A percentile compares a stretch with the other conserved stretches of the same genome.
phyloP scores from a whole-genome alignment of 2,797 vertebrate species.

The Harpagifer antarcticus region DNA sequence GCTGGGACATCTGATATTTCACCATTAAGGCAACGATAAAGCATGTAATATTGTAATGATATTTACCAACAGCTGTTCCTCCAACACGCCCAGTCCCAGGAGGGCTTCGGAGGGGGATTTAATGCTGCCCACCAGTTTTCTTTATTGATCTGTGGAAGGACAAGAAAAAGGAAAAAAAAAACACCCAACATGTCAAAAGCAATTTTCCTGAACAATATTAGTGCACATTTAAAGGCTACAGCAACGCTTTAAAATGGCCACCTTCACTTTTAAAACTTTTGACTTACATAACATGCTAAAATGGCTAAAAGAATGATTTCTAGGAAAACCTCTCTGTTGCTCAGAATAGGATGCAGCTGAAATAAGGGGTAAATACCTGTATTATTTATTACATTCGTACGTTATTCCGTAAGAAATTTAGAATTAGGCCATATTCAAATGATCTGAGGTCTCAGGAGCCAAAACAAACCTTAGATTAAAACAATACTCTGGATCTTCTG shows the following conservation, averaged over 20 bases:
- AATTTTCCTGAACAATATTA: slow-evolving; percentile 63
- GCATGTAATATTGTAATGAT: slow-evolving; percentile 83
- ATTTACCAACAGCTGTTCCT: slow-evolving; percentile 86
- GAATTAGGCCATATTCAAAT: slow-evolving; percentile 74
- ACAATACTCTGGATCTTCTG: slow-evolving; percentile 61
- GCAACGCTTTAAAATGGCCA: slow-evolving; percentile 11
- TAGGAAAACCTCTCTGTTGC: slow-evolving; percentile 12
- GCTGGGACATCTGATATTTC: slow-evolving; percentile 81
- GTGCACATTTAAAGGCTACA: slow-evolving; percentile 48
- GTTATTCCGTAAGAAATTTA: slow-evolving; percentile 60
- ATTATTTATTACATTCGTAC: slow-evolving; percentile 62
- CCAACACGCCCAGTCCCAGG: slow-evolving; percentile 64
- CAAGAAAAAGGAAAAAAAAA: slow-evolving; percentile 32
- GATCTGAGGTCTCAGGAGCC: slow-evolving; percentile 63
- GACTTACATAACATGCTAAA: slow-evolving; percentile 4
- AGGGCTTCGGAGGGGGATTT: slow-evolving; percentile 47
- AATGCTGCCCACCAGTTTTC: slow-evolving; percentile 66
- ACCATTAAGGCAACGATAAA: slow-evolving; percentile 82
- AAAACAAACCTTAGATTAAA: slow-evolving; percentile 70
- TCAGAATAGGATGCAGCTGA: slow-evolving; percentile 13
- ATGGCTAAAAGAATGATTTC: background rate
- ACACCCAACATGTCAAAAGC: slow-evolving; percentile 64
- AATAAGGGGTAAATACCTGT: slow-evolving; percentile 48
- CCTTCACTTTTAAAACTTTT: slow-evolving; percentile 1
- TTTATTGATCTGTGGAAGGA: slow-evolving; percentile 74